phyloP scores from a whole-genome alignment of 2,888 invertebrate genomes.

The Watsonalla cultraria region DNA sequence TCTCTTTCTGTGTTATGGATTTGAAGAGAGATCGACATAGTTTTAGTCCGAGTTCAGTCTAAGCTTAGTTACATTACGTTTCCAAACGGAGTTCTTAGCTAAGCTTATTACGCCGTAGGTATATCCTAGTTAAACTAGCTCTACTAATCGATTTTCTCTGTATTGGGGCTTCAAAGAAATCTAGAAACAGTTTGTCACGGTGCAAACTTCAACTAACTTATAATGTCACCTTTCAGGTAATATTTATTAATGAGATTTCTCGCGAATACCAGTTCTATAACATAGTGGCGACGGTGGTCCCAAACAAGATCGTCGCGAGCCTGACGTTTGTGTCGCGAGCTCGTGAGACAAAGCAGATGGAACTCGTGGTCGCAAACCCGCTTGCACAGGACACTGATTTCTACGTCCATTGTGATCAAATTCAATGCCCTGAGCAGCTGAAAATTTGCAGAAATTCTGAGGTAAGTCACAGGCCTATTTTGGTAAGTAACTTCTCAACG shows the following conservation, averaged over 20 bases:
- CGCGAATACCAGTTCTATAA: conserved; percentile 66
- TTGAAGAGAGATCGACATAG: too few species aligned
- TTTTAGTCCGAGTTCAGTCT: too few species aligned
- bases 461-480: conserved; percentile 25
- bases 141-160: too few species aligned
- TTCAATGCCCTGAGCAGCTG: conserved; percentile 42
- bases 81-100: too few species aligned
- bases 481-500: not conserved
- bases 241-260: conserved; percentile 51
- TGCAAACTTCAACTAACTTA: not conserved
- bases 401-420: conserved; percentile 36
- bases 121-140: too few species aligned
- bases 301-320: conserved; percentile 52
- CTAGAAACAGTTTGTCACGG: too few species aligned
- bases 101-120: too few species aligned
- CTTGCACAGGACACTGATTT: conserved; percentile 43
- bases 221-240: conserved; percentile 35
- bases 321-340: conserved; percentile 53
- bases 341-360: conserved; percentile 51
- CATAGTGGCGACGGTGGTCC: conserved; percentile 40
- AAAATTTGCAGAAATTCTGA: conserved; percentile 51
- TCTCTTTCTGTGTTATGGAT: too few species aligned
- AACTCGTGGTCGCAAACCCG: conserved; percentile 51
- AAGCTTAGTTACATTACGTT: too few species aligned
- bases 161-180: too few species aligned